Conservation (phyloP, 2,113 vertebrate genomes). For the Syngnathoides biaculeatus region DNA sequence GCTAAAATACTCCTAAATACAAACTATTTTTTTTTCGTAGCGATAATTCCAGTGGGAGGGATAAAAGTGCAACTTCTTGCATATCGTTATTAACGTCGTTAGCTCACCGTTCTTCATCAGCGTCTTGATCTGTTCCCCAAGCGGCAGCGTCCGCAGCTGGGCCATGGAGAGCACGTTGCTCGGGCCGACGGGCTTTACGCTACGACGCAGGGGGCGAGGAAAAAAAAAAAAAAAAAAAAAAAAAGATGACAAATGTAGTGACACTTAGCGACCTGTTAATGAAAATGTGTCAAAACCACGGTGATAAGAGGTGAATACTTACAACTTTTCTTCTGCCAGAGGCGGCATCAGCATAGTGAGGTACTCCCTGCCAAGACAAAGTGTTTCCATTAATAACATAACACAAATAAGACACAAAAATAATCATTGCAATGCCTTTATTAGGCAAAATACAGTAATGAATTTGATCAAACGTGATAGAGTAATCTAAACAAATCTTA, state of each 20-base stretch:
- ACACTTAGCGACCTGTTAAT: not conserved
- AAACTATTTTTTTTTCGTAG: too few relatives aligned
- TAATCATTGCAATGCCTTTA: not conserved
- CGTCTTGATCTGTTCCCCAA: slow-evolving; percentile 94
- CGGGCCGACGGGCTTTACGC: slow-evolving; percentile 85
- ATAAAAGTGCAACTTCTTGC: too few relatives aligned
- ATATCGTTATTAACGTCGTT: not conserved
- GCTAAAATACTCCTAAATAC: too few relatives aligned
- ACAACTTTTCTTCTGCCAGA: slow-evolving; percentile 87
- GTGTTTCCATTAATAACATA: not conserved
- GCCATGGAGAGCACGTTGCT: slow-evolving; percentile 98
- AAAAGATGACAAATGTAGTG: not conserved
- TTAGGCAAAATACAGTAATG: too few relatives aligned
- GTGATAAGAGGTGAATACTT: slow-evolving; percentile 55
- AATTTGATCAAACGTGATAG: too few relatives aligned
- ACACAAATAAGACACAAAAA: too few relatives aligned
- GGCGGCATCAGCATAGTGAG: slow-evolving; percentile 95
- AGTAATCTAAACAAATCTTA: too few relatives aligned
- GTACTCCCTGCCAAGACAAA: slow-evolving; percentile 79
- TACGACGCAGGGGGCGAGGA: too few relatives aligned
- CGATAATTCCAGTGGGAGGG: too few relatives aligned
- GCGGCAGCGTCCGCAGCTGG: slow-evolving; percentile 88
- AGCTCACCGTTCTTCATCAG: slow-evolving; percentile 92
- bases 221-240: too few relatives aligned
- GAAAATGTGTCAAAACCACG: not conserved